phyloP scores from a whole-genome alignment of 2,113 vertebrate species.

The Aptenodytes forsteri region DNA sequence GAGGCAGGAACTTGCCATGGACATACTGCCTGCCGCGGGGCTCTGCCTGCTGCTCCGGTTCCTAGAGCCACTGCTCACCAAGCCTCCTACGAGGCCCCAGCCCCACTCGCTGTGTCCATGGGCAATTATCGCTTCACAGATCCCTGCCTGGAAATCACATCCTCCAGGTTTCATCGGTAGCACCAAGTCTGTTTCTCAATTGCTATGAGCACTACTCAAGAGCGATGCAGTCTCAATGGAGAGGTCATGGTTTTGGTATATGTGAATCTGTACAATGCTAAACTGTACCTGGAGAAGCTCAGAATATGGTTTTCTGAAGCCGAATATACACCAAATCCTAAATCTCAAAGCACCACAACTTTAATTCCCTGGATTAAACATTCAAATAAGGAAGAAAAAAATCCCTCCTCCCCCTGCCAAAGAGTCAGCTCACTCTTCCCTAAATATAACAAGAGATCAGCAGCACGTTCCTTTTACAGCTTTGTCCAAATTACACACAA shows the following conservation, averaged over 20 bases:
- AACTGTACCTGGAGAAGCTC: background rate
- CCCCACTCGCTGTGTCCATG: fast-evolving
- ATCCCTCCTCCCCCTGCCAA: background rate
- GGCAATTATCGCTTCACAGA: background rate
- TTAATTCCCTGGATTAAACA: background rate
- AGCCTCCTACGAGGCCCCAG: background rate
- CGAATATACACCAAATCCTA: background rate
- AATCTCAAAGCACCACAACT: background rate
- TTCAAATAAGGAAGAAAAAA: background rate
- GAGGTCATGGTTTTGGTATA: background rate
- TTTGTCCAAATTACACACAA: background rate
- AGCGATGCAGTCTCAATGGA: fast-evolving
- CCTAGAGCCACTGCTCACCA: background rate
- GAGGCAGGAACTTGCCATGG: background rate
- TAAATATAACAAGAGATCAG: background rate
- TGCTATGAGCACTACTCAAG: fast-evolving
- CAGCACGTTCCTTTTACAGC: background rate
- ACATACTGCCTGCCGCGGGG: background rate
- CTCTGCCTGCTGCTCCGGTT: background rate
- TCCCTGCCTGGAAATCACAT: background rate
- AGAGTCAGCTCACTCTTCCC: background rate
- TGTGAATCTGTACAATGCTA: background rate
- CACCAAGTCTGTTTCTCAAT: fast-evolving
- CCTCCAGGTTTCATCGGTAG: background rate
- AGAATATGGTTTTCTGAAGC: background rate